phyloP scores from a whole-genome alignment of 2,113 vertebrate genomes.

The Pedionomus torquatus region DNA sequence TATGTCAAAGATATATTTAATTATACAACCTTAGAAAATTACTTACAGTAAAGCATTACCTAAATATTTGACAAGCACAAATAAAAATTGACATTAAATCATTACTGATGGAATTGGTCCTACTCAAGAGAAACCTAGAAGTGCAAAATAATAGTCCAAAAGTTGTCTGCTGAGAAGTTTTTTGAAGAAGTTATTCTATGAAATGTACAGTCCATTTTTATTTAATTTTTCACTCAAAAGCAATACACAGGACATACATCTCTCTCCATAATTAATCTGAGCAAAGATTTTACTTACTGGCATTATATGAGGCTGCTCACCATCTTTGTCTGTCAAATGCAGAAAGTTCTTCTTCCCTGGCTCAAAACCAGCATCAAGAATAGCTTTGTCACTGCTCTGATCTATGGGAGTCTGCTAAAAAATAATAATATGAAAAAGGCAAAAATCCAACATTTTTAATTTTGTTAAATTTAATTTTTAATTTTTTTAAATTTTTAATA shows the following conservation, averaged over 20 bases:
- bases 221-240: background rate
- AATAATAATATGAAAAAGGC: background rate
- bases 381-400: constrained; percentile 87
- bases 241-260: background rate
- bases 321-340: constrained; percentile 93
- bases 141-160: background rate
- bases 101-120: background rate
- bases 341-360: constrained; percentile 95
- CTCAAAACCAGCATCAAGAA: constrained; percentile 92
- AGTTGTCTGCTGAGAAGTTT: background rate
- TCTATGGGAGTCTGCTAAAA: constrained; percentile 83
- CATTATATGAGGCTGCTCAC: constrained; percentile 90
- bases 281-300: constrained; percentile 77
- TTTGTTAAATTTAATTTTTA: too few species aligned
- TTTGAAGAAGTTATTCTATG: background rate
- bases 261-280: background rate
- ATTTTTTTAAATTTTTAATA: too few species aligned
- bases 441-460: background rate
- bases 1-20: background rate
- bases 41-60: background rate
- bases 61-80: background rate
- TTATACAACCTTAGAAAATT: background rate
- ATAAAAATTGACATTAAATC: background rate
- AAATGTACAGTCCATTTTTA: background rate
- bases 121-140: background rate